Evolutionary conservation across 2,113 vertebrate species (phyloP), one percentile per base, ranked within the genome.

Genomic region (Eidolon helvum): DNA sequence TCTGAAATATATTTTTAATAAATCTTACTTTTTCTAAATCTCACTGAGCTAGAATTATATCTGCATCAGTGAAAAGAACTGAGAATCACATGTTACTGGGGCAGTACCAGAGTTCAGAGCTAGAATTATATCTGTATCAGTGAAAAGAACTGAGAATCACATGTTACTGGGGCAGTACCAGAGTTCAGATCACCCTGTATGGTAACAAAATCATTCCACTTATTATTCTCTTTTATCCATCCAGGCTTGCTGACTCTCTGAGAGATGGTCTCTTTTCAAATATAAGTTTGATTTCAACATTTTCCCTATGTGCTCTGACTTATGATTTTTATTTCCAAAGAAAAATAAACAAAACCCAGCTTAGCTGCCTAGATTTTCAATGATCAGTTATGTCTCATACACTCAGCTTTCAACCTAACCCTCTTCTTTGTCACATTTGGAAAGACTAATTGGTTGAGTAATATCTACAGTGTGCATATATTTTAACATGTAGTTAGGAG

Each of bases 401-500:
- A 45, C 1, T 55, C 6, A 79, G 28, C 24, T 55, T 55, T 48
- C 15, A 85, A 1, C 45, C 22, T 59, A 80, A 66, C 26, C 12
- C 40, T 78, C 38, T 88, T 68, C 43, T 71, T 45, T 71, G 14
- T 61, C 15, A 68, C n/a, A 94, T 35, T 68, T 94, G 11, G 30
- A 87, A 92, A 87, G 48, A 72, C 66, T 53, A 86, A 94, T 22
- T 69, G 35, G 63, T 33, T 77, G 45, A 59, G 66, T 95, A 91
- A 30, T 10, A 89, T 35, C 65, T 72, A 26, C 1, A 28, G 0
- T 28, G 40, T 65, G 38, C n/a, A 86, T 53, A 40, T 63, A 77
- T 63, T 82, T 96, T 12, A 82, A 53, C 28, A 16, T 38, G 30
- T 11, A 30, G 1, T 90, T 61, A 48, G 24, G 15, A 66, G 21